Percentiles rank a stretch among this genome's conserved stretches.
These are phyloP conservation scores for Falco columbarius DNA, from an alignment of 2,797 vertebrate genomes.

Conservation along the genomic window DNA sequence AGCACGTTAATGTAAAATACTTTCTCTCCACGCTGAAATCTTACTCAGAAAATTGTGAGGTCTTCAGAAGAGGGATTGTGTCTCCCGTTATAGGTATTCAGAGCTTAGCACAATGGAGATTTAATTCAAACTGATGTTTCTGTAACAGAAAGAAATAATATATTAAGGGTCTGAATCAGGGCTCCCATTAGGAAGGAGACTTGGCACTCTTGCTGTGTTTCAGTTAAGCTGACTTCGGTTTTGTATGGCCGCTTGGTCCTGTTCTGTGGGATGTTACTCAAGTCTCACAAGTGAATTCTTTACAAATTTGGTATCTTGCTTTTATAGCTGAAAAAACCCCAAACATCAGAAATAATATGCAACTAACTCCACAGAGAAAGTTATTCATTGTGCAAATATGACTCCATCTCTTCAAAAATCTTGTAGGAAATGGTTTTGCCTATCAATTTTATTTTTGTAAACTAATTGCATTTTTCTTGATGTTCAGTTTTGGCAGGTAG, in stretches of 20 bases:
- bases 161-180: background rate
- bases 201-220: background rate
- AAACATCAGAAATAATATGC: background rate
- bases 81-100: background rate
- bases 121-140: constrained; percentile 1
- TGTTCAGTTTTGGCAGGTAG: background rate
- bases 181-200: background rate
- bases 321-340: background rate
- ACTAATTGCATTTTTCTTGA: background rate
- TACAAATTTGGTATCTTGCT: background rate
- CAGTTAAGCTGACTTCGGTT: background rate
- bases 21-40: background rate
- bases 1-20: background rate
- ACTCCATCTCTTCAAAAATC: background rate
- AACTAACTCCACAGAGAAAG: background rate
- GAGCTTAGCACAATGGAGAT: background rate
- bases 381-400: background rate
- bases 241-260: background rate
- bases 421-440: background rate
- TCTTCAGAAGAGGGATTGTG: background rate
- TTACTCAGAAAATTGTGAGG: background rate
- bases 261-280: background rate
- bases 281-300: background rate
- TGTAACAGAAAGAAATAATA: background rate
- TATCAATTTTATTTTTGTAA: background rate